Percentiles rank a stretch among this genome's conserved stretches.
Conservation (phyloP, 2,888 invertebrate species). For the Macaria notata region DNA sequence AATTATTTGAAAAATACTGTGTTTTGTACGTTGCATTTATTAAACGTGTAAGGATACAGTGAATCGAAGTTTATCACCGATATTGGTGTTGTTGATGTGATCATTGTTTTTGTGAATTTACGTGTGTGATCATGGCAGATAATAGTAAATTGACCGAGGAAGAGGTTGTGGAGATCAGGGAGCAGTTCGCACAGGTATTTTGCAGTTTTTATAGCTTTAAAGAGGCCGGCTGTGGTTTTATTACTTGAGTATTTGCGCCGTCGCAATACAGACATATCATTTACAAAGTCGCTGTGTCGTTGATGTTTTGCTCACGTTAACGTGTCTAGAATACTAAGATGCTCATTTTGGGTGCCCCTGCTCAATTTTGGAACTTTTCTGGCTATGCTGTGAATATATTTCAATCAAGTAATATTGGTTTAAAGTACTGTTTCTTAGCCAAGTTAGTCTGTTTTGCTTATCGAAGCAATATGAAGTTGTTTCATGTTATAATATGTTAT, state of each 20-base stretch:
- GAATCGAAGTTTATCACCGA: constrained; percentile 28
- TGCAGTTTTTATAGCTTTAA: not conserved
- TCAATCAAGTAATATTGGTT: no score
- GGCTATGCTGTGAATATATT: not conserved
- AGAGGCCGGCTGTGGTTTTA: not conserved
- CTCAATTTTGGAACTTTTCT: not conserved
- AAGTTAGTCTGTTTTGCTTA: no score
- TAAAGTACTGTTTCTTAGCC: no score
- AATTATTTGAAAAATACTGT: constrained; percentile 31
- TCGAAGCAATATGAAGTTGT: not conserved
- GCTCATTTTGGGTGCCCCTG: not conserved
- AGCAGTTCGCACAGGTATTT: constrained; percentile 88
- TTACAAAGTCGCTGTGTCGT: constrained; percentile 2
- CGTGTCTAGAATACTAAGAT: constrained; percentile 1
- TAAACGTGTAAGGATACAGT: constrained; percentile 57
- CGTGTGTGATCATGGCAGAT: constrained; percentile 73
- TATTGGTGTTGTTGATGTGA: constrained; percentile 59
- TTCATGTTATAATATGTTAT: no score
- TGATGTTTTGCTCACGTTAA: constrained; percentile 6
- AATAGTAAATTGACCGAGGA: constrained; percentile 84
- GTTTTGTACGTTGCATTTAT: constrained; percentile 32
- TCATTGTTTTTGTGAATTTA: constrained; percentile 64
- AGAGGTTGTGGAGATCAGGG: constrained; percentile 88
- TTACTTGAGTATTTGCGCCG: constrained; percentile 1
- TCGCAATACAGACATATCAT: not conserved